Evolutionary conservation across 2,888 invertebrate genomes (phyloP), one percentile per base, ranked within the genome.

Genomic region (Calliopum simillimum): DNA sequence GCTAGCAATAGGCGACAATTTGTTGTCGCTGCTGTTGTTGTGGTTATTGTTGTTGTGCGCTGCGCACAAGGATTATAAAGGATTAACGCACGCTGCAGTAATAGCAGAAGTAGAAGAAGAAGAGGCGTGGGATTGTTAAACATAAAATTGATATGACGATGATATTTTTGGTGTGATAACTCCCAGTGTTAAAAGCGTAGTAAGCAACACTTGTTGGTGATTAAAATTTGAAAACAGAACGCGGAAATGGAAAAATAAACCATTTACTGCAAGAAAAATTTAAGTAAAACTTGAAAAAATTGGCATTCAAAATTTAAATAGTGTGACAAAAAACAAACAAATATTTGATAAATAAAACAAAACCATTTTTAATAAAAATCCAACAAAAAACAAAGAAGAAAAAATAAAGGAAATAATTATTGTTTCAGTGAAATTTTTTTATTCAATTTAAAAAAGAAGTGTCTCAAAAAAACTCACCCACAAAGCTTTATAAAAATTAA

Each of bases 11-110:
- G n/a, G 16, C 23, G 6, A 44, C 25, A 14, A 63, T 47, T 47
- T n/a, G 44, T 12, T 6, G n/a, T 33, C 12, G 23, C 4, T 67
- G 23, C 4, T 67, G 66, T 6, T 61, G 44, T 33, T 67, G 49
- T 47, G 8, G 33, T 8, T 61, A 19, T 33, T 67, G 49, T 47
- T 8, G 33, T 8, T 33, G 33, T 33, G 2, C 8, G 23, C 3
- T 44, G 66, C 4, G 23, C 61, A 13, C n/a, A 44, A 56, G 65
- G 55, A 44, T 66, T 66, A 55, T 58, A 56, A 47, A 43, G 58
- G 56, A 58, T 53, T 23, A 55, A 65, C 47, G 16, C 33, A 33
- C 21, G 65, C 23, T 13, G 65, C 43, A 49, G 41, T 19, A 25
- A 23, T 19, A 21, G n/a, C n/a, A n/a, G n/a, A n/a, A n/a, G n/a